Base-by-base conservation (phyloP, 2,888 invertebrate genomes). In the Luperina testacea region DNA sequence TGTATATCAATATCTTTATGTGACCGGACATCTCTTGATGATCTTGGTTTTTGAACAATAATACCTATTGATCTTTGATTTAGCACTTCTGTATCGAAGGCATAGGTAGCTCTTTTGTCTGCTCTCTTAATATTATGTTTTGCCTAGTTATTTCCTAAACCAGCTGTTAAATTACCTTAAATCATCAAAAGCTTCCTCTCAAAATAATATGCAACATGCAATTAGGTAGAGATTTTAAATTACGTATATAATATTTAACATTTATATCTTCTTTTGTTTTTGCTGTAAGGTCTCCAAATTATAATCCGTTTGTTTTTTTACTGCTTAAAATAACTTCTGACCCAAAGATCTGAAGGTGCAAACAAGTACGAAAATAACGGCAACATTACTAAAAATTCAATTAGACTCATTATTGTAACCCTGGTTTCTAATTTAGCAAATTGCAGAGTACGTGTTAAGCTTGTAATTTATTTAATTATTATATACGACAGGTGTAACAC, bases 301-400 rank as follows among this genome's bases (percentile, higher is more conserved):
- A 72, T 7, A 38, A 72, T 57, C 6, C 6, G 11, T 65, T 48
- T 9, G 8, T n/a, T 71, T 53, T 68, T 61, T 69, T 20, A 48
- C 20, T 48, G 20, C 7, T 11, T 17, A 51, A 32, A 48, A 32
- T 7, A 38, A 15, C 3, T 65, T 70, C 15, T 8, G 17, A 69
- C 32, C 45, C 51, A 32, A 68, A 71, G 63, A 27, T 64, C 6
- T 70, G 8, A 82, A 84, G 72, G 61, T 82, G 32, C 1, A 42
- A 72, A 81, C 65, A 84, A 78, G 70, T 65, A 70, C 83, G 53
- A 11, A 63, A 0, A 13, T 75, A 67, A 63, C 86, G 38, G 4
- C n/a, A 77, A 51, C 15, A 67, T n/a, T 51, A 72, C 74, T 20
- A 70, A 73, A 65, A 75, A 59, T 77, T 27, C 38, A 78, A 72